Evolutionary conservation across 2,113 vertebrate species (phyloP).

Genomic region (Corythaixoides concolor): DNA sequence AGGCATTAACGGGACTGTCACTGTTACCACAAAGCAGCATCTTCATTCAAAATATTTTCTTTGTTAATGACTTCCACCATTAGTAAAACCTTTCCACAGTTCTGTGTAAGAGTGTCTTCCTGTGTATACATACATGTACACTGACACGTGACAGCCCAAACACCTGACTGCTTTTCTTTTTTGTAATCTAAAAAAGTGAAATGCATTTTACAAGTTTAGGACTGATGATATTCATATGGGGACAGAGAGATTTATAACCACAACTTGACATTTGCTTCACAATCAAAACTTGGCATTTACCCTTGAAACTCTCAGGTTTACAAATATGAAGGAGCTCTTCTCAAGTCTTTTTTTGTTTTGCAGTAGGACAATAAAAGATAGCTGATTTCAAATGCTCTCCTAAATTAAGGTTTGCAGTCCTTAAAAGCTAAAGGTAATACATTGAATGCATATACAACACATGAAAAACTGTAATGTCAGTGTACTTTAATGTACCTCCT

Average conservation of each 20-base stretch:
- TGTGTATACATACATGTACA: background rate
- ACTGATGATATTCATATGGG: background rate
- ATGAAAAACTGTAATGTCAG: background rate
- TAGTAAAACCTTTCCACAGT: background rate
- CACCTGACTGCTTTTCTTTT: background rate
- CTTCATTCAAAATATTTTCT: conserved; percentile 36
- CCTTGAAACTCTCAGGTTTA: background rate
- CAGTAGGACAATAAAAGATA: background rate
- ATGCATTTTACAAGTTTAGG: background rate
- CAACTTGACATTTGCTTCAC: background rate
- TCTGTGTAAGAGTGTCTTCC: background rate
- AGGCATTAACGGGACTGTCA: background rate
- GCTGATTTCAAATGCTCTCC: background rate
- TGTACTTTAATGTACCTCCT: fast-evolving
- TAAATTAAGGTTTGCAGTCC: background rate
- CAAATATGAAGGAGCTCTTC: background rate
- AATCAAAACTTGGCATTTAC: background rate
- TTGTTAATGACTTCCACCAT: conserved; percentile 20
- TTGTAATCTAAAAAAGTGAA: background rate
- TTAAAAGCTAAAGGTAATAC: background rate
- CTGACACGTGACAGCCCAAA: background rate
- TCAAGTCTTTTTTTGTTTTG: background rate
- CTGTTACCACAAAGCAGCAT: background rate
- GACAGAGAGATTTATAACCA: background rate
- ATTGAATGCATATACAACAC: background rate